Evolutionary conservation across 2,797 vertebrate genomes (phyloP).

Genomic region (Ptychobarbus kaznakovi): DNA sequence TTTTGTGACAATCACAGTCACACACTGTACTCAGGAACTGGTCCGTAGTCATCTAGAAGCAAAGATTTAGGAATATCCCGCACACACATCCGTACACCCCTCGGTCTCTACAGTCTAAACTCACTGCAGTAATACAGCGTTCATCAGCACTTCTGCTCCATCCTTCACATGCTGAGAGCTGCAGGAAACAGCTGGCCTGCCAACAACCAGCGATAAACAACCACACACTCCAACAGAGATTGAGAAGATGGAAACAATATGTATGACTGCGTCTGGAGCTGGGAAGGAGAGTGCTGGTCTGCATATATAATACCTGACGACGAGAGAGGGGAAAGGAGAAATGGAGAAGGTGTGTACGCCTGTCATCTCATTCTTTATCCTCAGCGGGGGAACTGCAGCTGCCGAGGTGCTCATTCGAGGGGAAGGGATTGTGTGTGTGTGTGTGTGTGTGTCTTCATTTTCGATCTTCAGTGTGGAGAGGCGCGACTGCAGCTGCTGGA

Average conservation of each 20-base stretch:
- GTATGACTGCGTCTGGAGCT: constrained; percentile 6
- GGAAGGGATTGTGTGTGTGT: constrained; percentile 29
- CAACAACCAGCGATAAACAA: constrained; percentile 57
- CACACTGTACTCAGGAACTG: neutral
- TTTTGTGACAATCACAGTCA: neutral
- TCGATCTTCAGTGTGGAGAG: constrained; percentile 94
- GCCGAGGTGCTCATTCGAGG: constrained; percentile 34
- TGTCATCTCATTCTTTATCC: constrained; percentile 56
- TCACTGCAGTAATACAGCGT: constrained; percentile 55
- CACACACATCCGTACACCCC: neutral
- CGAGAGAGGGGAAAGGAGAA: neutral
- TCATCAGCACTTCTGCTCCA: constrained; percentile 71
- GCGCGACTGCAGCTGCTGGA: constrained; percentile 93
- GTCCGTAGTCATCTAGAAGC: neutral
- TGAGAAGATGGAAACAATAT: constrained; percentile 30
- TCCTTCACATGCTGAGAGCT: constrained; percentile 69
- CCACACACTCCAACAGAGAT: constrained; percentile 43
- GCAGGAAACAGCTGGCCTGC: constrained; percentile 70
- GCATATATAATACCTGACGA: neutral
- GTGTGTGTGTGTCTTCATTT: constrained; percentile 83
- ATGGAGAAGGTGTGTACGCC: constrained; percentile 19
- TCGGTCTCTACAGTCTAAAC: constrained; percentile 24
- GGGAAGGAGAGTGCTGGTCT: neutral
- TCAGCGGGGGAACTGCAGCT: constrained; percentile 41
- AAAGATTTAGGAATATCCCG: constrained; percentile 47